Base-by-base conservation (phyloP, 1,140 invertebrate genomes). In the Drosophila ohnishii region DNA sequence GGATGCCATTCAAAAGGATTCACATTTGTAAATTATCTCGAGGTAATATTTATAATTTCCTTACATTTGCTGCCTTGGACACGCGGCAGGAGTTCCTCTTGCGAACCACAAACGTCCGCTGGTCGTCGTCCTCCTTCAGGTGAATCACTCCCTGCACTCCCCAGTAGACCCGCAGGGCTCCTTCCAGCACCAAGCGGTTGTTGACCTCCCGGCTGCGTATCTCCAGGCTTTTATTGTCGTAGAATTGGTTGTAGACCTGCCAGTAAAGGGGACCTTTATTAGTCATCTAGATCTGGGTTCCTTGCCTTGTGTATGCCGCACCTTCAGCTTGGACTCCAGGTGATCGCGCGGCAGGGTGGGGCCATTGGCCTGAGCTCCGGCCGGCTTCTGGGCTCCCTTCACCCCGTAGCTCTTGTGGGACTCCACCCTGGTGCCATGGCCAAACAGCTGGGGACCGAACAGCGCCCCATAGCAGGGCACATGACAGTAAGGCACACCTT, bases 401-500 rank as follows among this genome's bases (percentile, higher is more conserved):
- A 94, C 94, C 6, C 96, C 96, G 92, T 96, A 97, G 92, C 95
- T 97, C 56, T 96, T 96, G 90, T 97, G 96, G 65, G 96, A 96
- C 92, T 96, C 96, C 25, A 97, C 96, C 90, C 96, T 93, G 34
- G 96, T 97, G 19, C 96, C 96, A 92, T 97, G 96, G 9, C 96
- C 96, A 92, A 97, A 96, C 13, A 97, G 92, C 78, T 96, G 95
- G 25, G 96, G 96, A 42, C 97, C 97, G 93, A 97, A 98, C 14
- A 97, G 90, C 14, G 96, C 96, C 66, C 96, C 95, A 92, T 98
- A 98, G 90, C 97, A 98, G 35, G 97, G 97, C 35, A 97, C 96
- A 93, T 98, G 95, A 77, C 97, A 98, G 87, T 97, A 98, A 42
- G 97, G 97, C 60, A 97, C 95, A 57, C 96, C 96, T 93, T 98